Evolutionary conservation across 1,140 invertebrate species (phyloP), one percentile per base, ranked within the genome.

Genomic region (Calephelis virginiensis): DNA sequence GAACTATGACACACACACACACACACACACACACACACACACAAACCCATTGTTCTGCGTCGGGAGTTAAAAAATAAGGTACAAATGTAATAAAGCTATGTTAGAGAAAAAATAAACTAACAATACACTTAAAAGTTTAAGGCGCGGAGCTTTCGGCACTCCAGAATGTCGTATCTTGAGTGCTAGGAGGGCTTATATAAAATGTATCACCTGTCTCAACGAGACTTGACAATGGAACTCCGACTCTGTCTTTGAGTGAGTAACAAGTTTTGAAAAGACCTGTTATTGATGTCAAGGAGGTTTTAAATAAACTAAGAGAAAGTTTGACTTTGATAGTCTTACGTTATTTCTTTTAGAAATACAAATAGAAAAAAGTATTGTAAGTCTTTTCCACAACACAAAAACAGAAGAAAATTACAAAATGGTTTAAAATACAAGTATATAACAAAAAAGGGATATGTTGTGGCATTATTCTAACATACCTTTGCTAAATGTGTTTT

Each of bases 101-200:
- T 66, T 40, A 14, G 64, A 46, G 8, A 59, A 50, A 28, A 64
- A 66, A 76, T 61, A 76, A 81, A 74, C 77, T 77, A 75, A 62
- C 63, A 75, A 71, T 64, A 77, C 77, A 81, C 81, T 83, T 83
- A 81, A 80, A 83, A 83, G 65, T 80, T 81, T 74, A 48, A 68
- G 71, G 65, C 67, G 69, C 65, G 66, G 75, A 78, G 76, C 75
- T 78, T 59, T 73, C 70, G 71, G 73, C 76, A 75, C 72, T 74
- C 66, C 56, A 66, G 70, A 74, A 70, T 69, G 67, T 63, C 72
- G 68, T 69, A 66, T 72, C 73, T 78, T 81, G 75, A 83, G 80
- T 83, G 76, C 80, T 74, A 69, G 60, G 67, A 70, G 67, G 72
- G 79, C 79, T 85, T 77, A 83, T 83, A 82, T 76, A 83, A 82